Evolutionary conservation across 1,140 invertebrate genomes (phyloP).

Genomic region (Zophobas atratus): DNA sequence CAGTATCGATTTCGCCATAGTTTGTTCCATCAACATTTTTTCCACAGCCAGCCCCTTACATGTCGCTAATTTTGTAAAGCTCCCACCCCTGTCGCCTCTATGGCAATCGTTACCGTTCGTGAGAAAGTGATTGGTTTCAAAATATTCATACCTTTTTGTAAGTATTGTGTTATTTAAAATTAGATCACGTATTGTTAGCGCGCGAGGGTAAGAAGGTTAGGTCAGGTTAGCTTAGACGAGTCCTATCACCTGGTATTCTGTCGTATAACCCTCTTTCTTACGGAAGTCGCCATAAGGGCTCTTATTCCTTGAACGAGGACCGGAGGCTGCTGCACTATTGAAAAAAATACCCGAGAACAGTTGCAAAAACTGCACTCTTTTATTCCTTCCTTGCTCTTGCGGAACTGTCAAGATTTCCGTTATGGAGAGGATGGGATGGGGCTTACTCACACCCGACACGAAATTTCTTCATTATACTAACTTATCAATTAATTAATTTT

Average conservation of each 20-base stretch:
- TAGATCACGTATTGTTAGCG: slow-evolving; percentile 61
- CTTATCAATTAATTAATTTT: not conserved
- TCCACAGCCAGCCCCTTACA: slow-evolving; percentile 15
- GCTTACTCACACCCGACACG: not conserved
- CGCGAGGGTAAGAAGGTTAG: slow-evolving; percentile 56
- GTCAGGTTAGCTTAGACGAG: slow-evolving; percentile 53
- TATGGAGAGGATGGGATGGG: slow-evolving; percentile 15
- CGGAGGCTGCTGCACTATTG: slow-evolving; percentile 33
- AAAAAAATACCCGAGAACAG: slow-evolving; percentile 48
- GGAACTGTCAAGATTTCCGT: slow-evolving; percentile 51
- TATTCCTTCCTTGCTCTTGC: slow-evolving; percentile 44
- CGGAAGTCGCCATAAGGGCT: slow-evolving; percentile 42
- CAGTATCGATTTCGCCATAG: slow-evolving; percentile 22
- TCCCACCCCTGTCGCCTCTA: slow-evolving; percentile 15
- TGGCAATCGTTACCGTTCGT: slow-evolving; percentile 46
- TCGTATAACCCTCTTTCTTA: slow-evolving; percentile 32
- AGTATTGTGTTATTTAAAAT: slow-evolving; percentile 63
- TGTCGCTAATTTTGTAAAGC: slow-evolving; percentile 36
- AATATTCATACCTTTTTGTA: slow-evolving; percentile 55
- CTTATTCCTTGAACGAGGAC: slow-evolving; percentile 35
- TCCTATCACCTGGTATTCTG: slow-evolving; percentile 49
- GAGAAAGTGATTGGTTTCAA: slow-evolving; percentile 55
- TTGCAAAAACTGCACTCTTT: slow-evolving; percentile 52
- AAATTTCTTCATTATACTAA: slow-evolving; percentile 9
- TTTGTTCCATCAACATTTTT: slow-evolving; percentile 15